Evolutionary conservation across 1,140 invertebrate genomes (phyloP).

Genomic region (Drosophila lowei): DNA sequence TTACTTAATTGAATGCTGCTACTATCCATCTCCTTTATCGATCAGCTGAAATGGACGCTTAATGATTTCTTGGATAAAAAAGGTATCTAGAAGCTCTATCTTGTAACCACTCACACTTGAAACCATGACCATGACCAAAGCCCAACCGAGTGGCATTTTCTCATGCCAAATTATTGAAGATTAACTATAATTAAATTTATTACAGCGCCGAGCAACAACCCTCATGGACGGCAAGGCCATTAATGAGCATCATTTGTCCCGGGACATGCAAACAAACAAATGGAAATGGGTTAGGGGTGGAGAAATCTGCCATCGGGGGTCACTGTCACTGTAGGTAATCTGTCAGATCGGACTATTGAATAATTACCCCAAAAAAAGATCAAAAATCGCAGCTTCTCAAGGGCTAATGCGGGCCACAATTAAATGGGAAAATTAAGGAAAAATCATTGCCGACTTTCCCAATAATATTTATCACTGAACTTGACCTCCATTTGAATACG

Average conservation of each 20-base stretch:
- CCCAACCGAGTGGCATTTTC: conserved; percentile 64
- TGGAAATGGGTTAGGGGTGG: background rate
- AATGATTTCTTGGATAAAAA: background rate
- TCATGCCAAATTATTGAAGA: conserved; percentile 79
- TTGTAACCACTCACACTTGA: conserved; percentile 1
- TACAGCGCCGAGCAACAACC: conserved; percentile 45
- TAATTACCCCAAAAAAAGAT: conserved; percentile 10
- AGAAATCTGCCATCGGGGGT: conserved; percentile 28
- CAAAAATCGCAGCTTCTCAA: conserved; percentile 14
- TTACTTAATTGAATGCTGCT: conserved; percentile 29
- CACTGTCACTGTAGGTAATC: conserved; percentile 52
- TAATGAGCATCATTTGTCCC: conserved; percentile 62
- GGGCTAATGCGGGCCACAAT: conserved; percentile 28
- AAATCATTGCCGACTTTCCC: conserved; percentile 30
- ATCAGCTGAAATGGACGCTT: conserved; percentile 1
- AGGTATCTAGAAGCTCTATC: background rate
- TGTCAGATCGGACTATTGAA: conserved; percentile 47
- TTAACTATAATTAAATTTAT: conserved; percentile 80
- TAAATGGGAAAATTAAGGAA: conserved; percentile 29
- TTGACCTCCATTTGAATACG: conserved; percentile 61
- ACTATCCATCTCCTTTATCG: conserved; percentile 15
- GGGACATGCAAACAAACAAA: conserved; percentile 7
- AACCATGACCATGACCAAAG: conserved; percentile 26
- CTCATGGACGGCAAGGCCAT: conserved; percentile 19
- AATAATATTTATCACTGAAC: conserved; percentile 73